Evolutionary conservation across 2,888 invertebrate species (phyloP).

Genomic region (Lithosia quadra): DNA sequence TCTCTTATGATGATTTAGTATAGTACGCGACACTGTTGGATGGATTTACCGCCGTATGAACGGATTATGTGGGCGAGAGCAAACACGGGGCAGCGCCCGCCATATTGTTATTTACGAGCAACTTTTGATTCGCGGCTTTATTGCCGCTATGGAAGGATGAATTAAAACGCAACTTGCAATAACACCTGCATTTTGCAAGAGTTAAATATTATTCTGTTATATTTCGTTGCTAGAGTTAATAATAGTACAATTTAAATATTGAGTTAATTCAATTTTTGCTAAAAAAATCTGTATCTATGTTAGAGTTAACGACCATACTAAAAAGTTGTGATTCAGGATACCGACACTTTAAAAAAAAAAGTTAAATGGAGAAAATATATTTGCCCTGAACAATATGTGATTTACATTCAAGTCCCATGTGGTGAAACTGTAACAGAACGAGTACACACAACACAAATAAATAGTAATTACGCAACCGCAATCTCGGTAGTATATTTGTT

Average conservation of each 20-base stretch:
- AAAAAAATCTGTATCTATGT: background rate
- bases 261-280: background rate
- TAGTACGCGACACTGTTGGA: constrained; percentile 80
- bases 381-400: constrained; percentile 15
- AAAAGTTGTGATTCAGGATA: background rate
- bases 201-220: background rate
- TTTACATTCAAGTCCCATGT: constrained; percentile 34
- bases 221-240: background rate
- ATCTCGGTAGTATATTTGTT: constrained; percentile 71
- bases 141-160: constrained; percentile 71
- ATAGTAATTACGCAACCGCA: constrained; percentile 64
- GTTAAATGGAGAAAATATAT: background rate
- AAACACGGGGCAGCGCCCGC: constrained; percentile 85
- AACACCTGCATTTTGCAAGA: constrained; percentile 37
- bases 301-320: background rate
- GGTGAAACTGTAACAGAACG: constrained; percentile 25
- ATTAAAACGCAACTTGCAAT: constrained; percentile 60
- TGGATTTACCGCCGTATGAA: constrained; percentile 86
- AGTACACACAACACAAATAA: constrained; percentile 46
- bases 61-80: constrained; percentile 87
- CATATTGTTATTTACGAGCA: constrained; percentile 83
- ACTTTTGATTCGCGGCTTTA: constrained; percentile 86
- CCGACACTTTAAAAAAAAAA: constrained; percentile 19
- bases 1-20: constrained; percentile 87
- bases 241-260: background rate